Evolutionary conservation across 2,797 vertebrate genomes (phyloP).

Genomic region (Petrocephalus sullivani): DNA sequence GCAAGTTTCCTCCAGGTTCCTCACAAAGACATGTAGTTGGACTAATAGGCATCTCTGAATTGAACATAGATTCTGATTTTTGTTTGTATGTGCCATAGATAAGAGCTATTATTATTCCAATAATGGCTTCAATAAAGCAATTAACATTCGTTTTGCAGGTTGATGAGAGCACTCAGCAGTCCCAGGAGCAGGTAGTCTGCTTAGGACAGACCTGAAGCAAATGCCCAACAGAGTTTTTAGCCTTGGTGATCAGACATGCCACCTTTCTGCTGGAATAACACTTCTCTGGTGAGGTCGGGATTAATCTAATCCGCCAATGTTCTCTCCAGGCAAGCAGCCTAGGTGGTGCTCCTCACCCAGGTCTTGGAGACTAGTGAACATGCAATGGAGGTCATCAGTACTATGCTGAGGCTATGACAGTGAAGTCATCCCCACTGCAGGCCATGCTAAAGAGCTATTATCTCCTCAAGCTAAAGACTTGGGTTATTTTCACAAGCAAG

Average conservation of each 20-base stretch:
- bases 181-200: neutral
- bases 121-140: slow-evolving; percentile 10
- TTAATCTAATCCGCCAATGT: neutral
- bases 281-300: neutral
- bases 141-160: no score
- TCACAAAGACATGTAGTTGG: neutral
- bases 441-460: neutral
- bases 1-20: neutral
- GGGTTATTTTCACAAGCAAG: neutral
- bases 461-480: neutral
- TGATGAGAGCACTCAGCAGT: neutral
- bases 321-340: neutral
- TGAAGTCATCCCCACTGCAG: neutral
- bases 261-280: neutral
- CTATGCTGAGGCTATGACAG: neutral
- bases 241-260: neutral
- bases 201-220: neutral
- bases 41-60: neutral
- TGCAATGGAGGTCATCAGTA: neutral
- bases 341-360: neutral
- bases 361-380: neutral
- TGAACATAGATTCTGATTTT: neutral
- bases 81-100: neutral
- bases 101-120: neutral
- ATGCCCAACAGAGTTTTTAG: neutral